Conservation (phyloP, 2,113 vertebrate genomes). For the Serilophus lunatus region DNA sequence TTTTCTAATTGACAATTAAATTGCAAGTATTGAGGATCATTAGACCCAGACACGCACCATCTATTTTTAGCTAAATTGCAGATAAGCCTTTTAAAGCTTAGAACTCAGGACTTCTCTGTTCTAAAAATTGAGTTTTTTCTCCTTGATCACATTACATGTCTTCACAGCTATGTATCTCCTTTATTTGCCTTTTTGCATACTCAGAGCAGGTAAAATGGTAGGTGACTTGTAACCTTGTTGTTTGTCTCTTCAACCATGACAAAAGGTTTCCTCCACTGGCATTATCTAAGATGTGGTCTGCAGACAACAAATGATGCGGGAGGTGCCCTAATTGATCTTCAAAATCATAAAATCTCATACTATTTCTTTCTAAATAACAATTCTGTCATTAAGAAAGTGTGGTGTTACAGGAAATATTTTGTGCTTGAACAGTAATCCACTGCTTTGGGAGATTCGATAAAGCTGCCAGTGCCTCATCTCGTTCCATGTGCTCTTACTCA, state of each 20-base stretch:
- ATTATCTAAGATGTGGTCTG: background rate
- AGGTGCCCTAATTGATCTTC: background rate
- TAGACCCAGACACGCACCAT: background rate
- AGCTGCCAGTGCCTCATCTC: accelerated
- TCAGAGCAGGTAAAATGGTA: background rate
- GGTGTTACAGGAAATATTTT: background rate
- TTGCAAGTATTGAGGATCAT: background rate
- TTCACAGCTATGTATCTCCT: background rate
- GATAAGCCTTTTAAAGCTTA: background rate
- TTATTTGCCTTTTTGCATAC: background rate
- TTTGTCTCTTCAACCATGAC: background rate
- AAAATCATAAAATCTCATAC: background rate
- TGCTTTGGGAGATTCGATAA: background rate
- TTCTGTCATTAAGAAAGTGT: background rate
- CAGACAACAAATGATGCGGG: background rate
- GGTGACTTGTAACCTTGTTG: background rate
- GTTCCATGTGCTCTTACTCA: background rate
- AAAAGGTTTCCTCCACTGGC: background rate
- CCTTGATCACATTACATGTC: background rate
- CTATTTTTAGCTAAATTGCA: background rate
- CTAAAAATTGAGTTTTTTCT: accelerated
- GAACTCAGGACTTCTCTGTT: background rate
- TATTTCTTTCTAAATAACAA: background rate
- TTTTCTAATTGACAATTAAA: background rate
- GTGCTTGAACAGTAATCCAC: background rate